Evolutionary conservation across 2,797 vertebrate species (phyloP), one percentile per base, ranked within the genome.

Genomic region (Danio choprae): DNA sequence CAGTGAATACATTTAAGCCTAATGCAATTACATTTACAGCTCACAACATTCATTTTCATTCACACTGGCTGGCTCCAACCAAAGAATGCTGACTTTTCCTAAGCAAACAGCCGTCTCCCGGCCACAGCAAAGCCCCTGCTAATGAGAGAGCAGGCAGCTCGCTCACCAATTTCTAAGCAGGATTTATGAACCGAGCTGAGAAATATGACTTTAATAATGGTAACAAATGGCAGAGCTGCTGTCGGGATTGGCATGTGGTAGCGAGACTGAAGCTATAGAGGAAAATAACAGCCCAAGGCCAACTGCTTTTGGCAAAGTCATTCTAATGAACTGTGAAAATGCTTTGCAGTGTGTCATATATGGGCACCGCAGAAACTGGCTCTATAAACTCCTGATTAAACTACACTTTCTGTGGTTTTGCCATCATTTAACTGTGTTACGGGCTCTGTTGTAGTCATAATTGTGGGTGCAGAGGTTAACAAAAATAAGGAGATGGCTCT

Each of bases 171-270:
- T 91, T 88, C 78, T 4, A 86, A 89, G 85, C 86, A 71, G 85
- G 83, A 87, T 93, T 93, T 90, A 91, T 85, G 87, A 91, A 86
- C 83, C 77, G 85, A 76, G 71, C 85, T 83, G 88, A 92, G 89
- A 93, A 92, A 89, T 86, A 87, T 89, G 91, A 93, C 87, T 89
- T 91, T 93, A 94, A 93, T 94, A 92, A 93, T 84, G 77, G 91
- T 87, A 91, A 91, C 93, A 93, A 93, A 95, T 89, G 86, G 79
- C 79, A 85, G 88, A 55, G 73, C 46, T 20, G 75, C 83, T 71
- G 79, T 87, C 86, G 79, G 85, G 84, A 79, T 78, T 83, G 81
- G 72, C 73, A 77, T 51, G 78, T 63, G 64, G 81, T 50, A 79
- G 71, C 76, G 22, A 20, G 80, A 68, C 79, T 84, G 83, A 84